Evolutionary conservation across 2,888 invertebrate species (phyloP), one percentile per base, ranked within the genome.

Genomic region (Cyaniris semiargus): DNA sequence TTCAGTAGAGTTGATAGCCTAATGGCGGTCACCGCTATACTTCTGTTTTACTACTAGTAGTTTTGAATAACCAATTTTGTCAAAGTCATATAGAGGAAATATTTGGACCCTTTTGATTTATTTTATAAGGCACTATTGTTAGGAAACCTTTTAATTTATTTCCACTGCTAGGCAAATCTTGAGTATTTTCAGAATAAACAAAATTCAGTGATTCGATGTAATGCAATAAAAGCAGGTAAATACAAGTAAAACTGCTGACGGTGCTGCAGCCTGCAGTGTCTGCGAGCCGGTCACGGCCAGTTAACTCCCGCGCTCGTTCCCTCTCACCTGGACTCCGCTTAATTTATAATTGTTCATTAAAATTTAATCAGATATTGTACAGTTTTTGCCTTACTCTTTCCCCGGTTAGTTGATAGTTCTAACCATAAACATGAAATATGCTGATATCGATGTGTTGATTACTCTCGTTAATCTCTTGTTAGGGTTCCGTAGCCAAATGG

Each of bases 291-390:
- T 48, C 48, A 74, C 44, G 48, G 74, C 48, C 48, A 74, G 74
- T 74, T 53, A 74, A 74, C 74, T 74, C 27, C 38, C 48, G 15
- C 15, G 34, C 71, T 38, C 21, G 27, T 66, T 66, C 66, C 38
- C 71, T 71, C 71, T 38, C 71, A 71, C 71, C 71, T 71, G 34
- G 38, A 34, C 71, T 38, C 71, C 66, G 27, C 31, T 66, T 71
- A 38, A 71, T 71, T 71, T 71, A 38, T 71, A 34, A 38, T 34
- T 71, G 71, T 38, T 71, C 71, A 71, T 66, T 66, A 66, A 66
- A 66, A 31, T 23, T 66, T 66, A 66, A 66, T 66, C 66, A 66
- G 66, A 66, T 66, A 27, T 60, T 6, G 58, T 58, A 58, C 15
- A 27, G 27, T 66, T 66, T 66, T 66, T 66, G 27, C 66, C 23